A percentile compares a stretch with the other conserved stretches of the same genome.
Conservation (phyloP, 2,113 vertebrate species). For the Mionectes macconnelli region DNA sequence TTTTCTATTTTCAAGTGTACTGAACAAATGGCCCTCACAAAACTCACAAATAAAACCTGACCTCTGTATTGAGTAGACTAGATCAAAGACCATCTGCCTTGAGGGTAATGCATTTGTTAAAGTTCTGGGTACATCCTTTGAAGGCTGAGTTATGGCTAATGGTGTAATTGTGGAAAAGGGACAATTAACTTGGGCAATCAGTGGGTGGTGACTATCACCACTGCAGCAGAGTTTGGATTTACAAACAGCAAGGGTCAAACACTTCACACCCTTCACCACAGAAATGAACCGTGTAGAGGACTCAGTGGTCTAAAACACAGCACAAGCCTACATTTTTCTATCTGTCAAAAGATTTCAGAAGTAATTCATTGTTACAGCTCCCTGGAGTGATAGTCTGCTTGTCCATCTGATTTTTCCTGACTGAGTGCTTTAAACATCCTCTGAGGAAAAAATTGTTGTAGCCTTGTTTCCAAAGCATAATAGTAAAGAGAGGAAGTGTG, state of each 20-base stretch:
- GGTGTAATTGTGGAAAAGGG: neutral
- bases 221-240: slow-evolving; percentile 48
- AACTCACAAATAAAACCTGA: neutral
- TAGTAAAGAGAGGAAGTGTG: slow-evolving; percentile 42
- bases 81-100: neutral
- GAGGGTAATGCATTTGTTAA: neutral
- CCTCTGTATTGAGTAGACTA: neutral
- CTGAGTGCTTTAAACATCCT: slow-evolving; percentile 55
- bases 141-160: neutral
- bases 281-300: slow-evolving; percentile 1
- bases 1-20: neutral
- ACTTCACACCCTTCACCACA: slow-evolving; percentile 42
- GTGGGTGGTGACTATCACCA: neutral
- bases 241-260: slow-evolving; percentile 42
- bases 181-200: slow-evolving; percentile 23
- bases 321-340: slow-evolving; percentile 65
- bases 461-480: slow-evolving; percentile 5
- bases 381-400: slow-evolving; percentile 67
- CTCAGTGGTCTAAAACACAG: slow-evolving; percentile 54
- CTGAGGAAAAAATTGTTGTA: slow-evolving; percentile 42
- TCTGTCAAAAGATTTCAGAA: slow-evolving; percentile 70
- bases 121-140: slow-evolving; percentile 13
- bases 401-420: slow-evolving; percentile 66
- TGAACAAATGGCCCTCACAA: neutral
- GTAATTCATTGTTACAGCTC: slow-evolving; percentile 58